Base-by-base conservation (phyloP, 2,113 vertebrate genomes). In the Strix aluco region DNA sequence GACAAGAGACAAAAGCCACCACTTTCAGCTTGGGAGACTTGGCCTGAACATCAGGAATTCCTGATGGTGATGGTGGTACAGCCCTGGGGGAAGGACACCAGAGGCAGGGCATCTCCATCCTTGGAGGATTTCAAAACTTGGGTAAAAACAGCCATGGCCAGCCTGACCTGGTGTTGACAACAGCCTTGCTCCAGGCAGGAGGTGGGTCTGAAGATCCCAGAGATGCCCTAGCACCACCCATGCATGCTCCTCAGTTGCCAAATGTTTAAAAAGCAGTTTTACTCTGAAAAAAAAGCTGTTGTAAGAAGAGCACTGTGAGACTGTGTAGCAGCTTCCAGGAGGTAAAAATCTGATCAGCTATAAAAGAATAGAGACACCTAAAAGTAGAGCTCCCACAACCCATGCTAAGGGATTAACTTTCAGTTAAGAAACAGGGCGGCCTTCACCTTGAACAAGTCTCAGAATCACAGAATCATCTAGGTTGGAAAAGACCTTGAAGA, bases 61-160 rank as follows among this genome's bases (percentile, higher is more conserved):
- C 18, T 63, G 73, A 25, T 1, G 0, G 2, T 19, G 34, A 74
- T 0, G 0, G 49, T 58, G 34, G 27, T 32, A 34, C 32, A 80
- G 47, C 7, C 23, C 25, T 46, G 44, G 29, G 29, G 34, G 18
- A 34, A 46, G 29, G 36, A 73, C 47, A 73, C 19, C 49, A 63
- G 21, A 62, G 29, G 29, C 29, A 25, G 18, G 13, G 29, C 10
- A 44, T 51, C 10, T 32, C 72, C 49, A 36, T 47, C 21, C 21
- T 36, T 47, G n/a, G 25, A 52, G 17, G 36, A n/a, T 69, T 88
- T 51, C 7, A 89, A 74, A 80, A 65, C 36, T 17, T 40, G 63
- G 36, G 13, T 49, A 86, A 66, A 71, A 40, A 40, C 23, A 58
- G 75, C 36, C 22, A 38, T 29, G 36, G 16, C 16, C 66, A 83